Base-by-base conservation (phyloP, 2,888 invertebrate species). In the Tetranychus piercei region DNA sequence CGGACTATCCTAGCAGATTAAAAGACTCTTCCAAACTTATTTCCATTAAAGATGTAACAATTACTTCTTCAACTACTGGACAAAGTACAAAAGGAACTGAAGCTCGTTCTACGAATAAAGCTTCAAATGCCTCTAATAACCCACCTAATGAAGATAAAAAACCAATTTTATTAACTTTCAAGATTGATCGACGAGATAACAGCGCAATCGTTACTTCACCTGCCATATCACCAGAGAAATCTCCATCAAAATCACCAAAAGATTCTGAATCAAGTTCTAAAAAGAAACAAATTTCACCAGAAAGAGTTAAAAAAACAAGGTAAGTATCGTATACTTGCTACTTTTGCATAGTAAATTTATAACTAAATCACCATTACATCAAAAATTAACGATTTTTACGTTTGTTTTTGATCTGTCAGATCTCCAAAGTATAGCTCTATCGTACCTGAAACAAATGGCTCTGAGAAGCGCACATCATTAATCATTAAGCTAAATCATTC, bases 151-250 rank as follows among this genome's bases (percentile, higher is more conserved):
- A 74, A 34, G 72, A 74, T 9, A 72, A 76, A 45, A 74, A 76
- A 55, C 74, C 74, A 23, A 66, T 76, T 44, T 23, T 67, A n/a
- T 43, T 76, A 34, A 76, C 74, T 23, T 66, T 76, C 22, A 74
- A 74, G 22, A 76, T 74, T 34, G 73, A 75, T 73, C 45, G 75
- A 11, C 74, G 70, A 67, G 76, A 76, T 44, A 76, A 74, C 43
- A 76, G 74, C 22, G 74, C 71, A 4, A 71, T 43, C 18, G 71
- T 73, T 22, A 72, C 45, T 22, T 66, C 70, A 43, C 44, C 71
- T 6, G 11, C 73, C 22, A 64, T 34, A 44, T 72, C 72, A 18
- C 70, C 74, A 43, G 64, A 72, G n/a, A 71, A 76, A 23, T 67
- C 55, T 7, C 73, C 71, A 15, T 23, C 67, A 8, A 71, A 45